These are phyloP conservation scores for Engystomops pustulosus DNA, from an alignment of 2,113 vertebrate genomes.

Conservation along the genomic window DNA sequence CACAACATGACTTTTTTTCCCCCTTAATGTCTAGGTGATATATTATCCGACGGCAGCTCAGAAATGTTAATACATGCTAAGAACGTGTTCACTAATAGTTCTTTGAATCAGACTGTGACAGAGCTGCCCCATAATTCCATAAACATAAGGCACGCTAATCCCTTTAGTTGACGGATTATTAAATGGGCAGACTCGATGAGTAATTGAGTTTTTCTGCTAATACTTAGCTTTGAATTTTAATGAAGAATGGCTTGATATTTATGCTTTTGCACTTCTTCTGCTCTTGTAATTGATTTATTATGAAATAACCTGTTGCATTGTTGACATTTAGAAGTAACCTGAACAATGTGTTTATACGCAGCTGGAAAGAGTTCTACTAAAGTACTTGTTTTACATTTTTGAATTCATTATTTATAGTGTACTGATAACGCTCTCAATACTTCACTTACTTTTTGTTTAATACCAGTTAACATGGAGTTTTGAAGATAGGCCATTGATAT, in stretches of 20 bases:
- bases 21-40: not conserved
- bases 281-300: conserved; percentile 73
- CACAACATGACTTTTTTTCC: conserved; percentile 14
- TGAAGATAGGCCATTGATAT: too few relatives aligned
- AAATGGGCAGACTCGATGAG: conserved; percentile 71
- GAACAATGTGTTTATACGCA: not conserved
- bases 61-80: conserved; percentile 69
- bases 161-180: conserved; percentile 71
- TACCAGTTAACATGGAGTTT: too few relatives aligned
- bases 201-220: conserved; percentile 72
- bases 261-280: conserved; percentile 65
- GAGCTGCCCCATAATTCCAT: conserved; percentile 67
- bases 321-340: conserved; percentile 49
- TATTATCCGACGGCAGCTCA: conserved; percentile 60
- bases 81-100: conserved; percentile 68
- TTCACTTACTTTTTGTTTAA: too few relatives aligned
- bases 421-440: not conserved
- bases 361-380: not conserved
- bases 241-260: conserved; percentile 69
- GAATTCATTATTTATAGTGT: not conserved
- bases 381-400: not conserved
- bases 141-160: conserved; percentile 71
- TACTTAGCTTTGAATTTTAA: conserved; percentile 71
- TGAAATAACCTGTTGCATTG: conserved; percentile 61
- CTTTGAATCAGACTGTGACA: conserved; percentile 63